Conservation (phyloP, 2,888 invertebrate genomes). For the Cancer borealis region DNA sequence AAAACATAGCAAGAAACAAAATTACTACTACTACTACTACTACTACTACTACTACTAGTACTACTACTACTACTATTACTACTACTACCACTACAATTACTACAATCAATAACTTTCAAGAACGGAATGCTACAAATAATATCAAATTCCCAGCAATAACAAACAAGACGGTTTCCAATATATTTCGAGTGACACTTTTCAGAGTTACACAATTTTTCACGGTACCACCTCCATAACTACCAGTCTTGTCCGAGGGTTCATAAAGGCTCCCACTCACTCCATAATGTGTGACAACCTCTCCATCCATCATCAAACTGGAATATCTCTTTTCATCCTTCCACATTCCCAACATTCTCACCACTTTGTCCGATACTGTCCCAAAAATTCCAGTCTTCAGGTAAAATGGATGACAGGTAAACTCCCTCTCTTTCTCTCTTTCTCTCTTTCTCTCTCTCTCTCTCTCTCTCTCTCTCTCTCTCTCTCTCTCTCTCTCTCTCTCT, state of each 20-base stretch:
- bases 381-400: constrained; percentile 1
- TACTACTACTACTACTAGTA: neutral
- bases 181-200: neutral
- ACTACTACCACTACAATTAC: neutral
- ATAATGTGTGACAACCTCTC: constrained; percentile 10
- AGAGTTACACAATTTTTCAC: neutral
- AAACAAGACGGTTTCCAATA: neutral
- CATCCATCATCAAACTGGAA: constrained; percentile 25
- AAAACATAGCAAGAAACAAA: neutral
- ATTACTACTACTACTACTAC: neutral
- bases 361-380: constrained; percentile 21
- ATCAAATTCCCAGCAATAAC: neutral
- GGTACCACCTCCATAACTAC: neutral
- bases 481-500: constrained; percentile 32
- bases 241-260: constrained; percentile 6
- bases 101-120: neutral
- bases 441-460: no score
- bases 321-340: constrained; percentile 22
- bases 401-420: neutral
- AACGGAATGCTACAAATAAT: neutral
- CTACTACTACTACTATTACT: constrained; percentile 1
- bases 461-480: no score
- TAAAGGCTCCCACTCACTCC: neutral
- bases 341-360: neutral
- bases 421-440: no score